A percentile compares a stretch with the other conserved stretches of the same genome.
These are phyloP conservation scores for Cryptocephalus moraei DNA, from an alignment of 2,888 invertebrate genomes.

Conservation along the genomic window DNA sequence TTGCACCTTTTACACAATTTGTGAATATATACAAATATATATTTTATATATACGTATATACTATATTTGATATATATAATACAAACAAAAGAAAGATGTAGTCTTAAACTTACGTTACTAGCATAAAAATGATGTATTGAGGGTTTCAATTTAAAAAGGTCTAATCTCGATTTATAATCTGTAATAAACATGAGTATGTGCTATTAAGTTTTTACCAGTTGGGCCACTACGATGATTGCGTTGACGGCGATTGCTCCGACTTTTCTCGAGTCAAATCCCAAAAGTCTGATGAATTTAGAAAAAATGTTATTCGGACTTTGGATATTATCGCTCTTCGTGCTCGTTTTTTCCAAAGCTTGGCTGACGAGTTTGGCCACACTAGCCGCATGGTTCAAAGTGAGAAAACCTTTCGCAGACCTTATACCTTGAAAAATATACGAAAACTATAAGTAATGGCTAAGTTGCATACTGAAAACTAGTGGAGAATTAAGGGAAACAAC, in stretches of 20 bases:
- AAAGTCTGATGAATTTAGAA: constrained; percentile 51
- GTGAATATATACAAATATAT: no score
- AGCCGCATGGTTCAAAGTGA: constrained; percentile 34
- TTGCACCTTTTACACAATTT: no score
- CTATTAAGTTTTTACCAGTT: constrained; percentile 54
- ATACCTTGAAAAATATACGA: neutral
- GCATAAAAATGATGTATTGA: no score
- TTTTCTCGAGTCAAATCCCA: constrained; percentile 68
- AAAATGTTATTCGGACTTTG: constrained; percentile 36
- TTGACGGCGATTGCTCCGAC: constrained; percentile 75
- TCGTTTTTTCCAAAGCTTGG: constrained; percentile 39
- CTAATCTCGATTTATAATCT: no score
- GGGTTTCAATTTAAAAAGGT: no score
- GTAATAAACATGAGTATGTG: neutral
- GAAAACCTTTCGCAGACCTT: neutral
- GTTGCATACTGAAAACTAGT: no score
- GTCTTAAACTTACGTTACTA: no score
- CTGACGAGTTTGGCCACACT: constrained; percentile 53
- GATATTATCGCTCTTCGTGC: constrained; percentile 13
- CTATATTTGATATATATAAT: no score
- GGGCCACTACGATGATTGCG: constrained; percentile 72
- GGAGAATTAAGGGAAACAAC: no score
- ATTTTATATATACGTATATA: no score
- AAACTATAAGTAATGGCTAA: no score
- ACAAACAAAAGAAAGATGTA: no score